phyloP scores from a whole-genome alignment of 2,113 vertebrate species.

The Zosterops japonicus region DNA sequence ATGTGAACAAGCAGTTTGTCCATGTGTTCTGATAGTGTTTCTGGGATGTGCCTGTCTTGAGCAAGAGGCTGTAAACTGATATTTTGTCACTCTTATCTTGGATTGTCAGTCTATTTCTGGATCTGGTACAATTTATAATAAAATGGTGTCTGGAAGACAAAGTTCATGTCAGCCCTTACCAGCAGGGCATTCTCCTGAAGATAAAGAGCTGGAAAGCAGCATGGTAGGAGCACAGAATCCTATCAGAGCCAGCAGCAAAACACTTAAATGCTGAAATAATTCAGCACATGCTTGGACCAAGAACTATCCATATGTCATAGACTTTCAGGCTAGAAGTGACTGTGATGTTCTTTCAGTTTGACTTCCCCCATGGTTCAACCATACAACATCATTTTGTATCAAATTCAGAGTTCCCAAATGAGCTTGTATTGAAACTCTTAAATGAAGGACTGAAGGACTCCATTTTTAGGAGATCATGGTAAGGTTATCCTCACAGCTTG shows the following conservation, averaged over 20 bases:
- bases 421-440: neutral
- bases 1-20: neutral
- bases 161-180: neutral
- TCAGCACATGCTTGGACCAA: conserved; percentile 10
- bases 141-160: neutral
- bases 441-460: neutral
- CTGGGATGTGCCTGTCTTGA: neutral
- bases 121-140: neutral
- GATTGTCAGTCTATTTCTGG: neutral
- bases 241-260: conserved; percentile 18
- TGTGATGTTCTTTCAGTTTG: neutral
- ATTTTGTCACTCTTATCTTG: neutral
- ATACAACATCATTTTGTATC: neutral
- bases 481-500: neutral
- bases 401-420: neutral
- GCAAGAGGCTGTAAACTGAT: neutral
- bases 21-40: neutral
- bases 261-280: conserved; percentile 33
- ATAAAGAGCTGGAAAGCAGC: neutral
- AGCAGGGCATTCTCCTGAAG: neutral
- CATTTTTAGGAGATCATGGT: neutral
- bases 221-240: neutral
- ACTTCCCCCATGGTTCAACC: neutral
- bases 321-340: neutral
- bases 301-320: neutral